Base-by-base conservation (phyloP, 2,888 invertebrate genomes). In the Synergus itoensis region DNA sequence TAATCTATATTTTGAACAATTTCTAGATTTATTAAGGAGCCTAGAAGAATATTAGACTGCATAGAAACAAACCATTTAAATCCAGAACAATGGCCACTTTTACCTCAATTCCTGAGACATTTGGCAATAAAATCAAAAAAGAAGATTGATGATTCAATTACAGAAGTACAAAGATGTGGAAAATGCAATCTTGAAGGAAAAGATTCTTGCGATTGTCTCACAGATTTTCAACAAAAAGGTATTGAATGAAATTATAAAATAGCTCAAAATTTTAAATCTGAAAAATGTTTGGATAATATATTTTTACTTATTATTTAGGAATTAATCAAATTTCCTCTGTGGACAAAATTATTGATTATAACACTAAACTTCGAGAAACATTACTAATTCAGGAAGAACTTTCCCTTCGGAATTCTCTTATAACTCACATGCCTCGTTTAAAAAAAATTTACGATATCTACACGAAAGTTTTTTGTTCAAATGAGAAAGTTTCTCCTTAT, bases 401-500 rank as follows among this genome's bases (percentile, higher is more conserved):
- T 14, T 18, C 36, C 7, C 67, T 43, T 16, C 67, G 67, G 14
- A 12, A 94, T 85, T 89, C 93, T 21, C 88, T 94, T 5, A 92
- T 89, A 63, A 92, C 91, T 79, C 93, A 94, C 84, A 92, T 94
- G 88, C 91, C 90, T 4, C 91, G 93, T 80, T 88, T 95, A 78
- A 93, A 92, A 81, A 87, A 91, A 77, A 93, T 94, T 84, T 95
- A 95, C 87, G 90, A 93, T 73, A 90, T 89, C 77, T 95, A 94
- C 86, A 93, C 94, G 0, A 79, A 79, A 69, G 76, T 86, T 16
- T 89, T 86, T 67, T 81, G 81, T n/a, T 67, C 12, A 28, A 62
- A 62, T 28, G 14, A 62, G 7, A 62, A 62, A 14, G 62, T 62
- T 28, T 67, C 45, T 12, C 14, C 76, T n/a, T 7, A 40, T 77